Percentiles rank a stretch among this genome's conserved stretches.
phyloP scores from a whole-genome alignment of 2,797 vertebrate genomes.

The Sebastes diaconus region DNA sequence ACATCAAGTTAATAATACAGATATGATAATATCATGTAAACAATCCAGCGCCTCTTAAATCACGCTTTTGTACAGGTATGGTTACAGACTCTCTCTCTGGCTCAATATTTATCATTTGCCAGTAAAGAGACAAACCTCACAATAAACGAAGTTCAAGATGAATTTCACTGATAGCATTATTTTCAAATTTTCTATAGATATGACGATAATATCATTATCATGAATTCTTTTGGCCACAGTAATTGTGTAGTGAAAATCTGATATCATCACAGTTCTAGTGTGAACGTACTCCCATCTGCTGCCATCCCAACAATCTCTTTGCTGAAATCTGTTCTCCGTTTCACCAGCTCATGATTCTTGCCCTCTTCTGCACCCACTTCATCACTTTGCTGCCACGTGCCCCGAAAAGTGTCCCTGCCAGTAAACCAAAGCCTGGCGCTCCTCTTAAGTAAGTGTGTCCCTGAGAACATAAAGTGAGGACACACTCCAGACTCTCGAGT shows the following conservation, averaged over 20 bases:
- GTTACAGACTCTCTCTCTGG: neutral
- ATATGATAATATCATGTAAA: neutral
- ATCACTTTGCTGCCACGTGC: constrained; percentile 39
- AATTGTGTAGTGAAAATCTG: neutral
- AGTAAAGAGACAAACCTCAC: neutral
- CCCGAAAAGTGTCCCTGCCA: constrained; percentile 34
- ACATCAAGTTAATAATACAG: neutral
- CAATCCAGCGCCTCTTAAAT: neutral
- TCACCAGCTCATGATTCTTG: constrained; percentile 22
- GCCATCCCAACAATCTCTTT: constrained; percentile 37
- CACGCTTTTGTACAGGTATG: too few species aligned
- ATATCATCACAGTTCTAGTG: neutral
- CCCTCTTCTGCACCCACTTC: constrained; percentile 20
- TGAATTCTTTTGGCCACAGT: neutral
- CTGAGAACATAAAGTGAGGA: constrained; percentile 56
- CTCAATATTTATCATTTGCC: too few species aligned
- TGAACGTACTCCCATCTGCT: constrained; percentile 17
- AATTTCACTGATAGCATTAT: neutral
- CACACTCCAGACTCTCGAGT: constrained; percentile 52
- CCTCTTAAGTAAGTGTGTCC: constrained; percentile 50
- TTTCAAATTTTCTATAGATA: neutral
- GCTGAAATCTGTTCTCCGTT: constrained; percentile 32
- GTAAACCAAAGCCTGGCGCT: constrained; percentile 28
- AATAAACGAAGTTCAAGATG: neutral
- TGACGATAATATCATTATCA: neutral